phyloP scores from a whole-genome alignment of 2,113 vertebrate species.

The Cichladusa arquata region DNA sequence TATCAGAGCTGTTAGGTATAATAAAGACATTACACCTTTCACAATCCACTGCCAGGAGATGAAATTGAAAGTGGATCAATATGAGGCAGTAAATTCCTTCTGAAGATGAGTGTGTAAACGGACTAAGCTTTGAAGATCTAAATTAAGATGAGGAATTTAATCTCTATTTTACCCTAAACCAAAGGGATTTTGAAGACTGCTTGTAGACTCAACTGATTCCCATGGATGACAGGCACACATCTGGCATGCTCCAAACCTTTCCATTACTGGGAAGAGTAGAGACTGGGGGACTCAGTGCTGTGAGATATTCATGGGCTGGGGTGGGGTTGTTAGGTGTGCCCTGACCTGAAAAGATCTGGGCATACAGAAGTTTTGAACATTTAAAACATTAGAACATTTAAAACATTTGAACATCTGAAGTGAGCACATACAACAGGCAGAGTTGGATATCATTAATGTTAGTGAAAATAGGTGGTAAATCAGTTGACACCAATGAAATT shows the following conservation, averaged over 20 bases:
- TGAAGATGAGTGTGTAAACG: neutral
- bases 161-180: neutral
- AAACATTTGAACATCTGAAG: neutral
- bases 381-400: neutral
- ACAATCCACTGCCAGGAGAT: neutral
- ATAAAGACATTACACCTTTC: neutral
- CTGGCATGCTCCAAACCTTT: neutral
- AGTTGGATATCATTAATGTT: neutral
- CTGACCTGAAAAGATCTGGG: neutral
- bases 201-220: neutral
- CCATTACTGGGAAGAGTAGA: neutral
- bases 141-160: neutral
- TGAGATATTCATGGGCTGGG: neutral
- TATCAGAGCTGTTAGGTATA: neutral
- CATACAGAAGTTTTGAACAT: neutral
- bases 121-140: neutral
- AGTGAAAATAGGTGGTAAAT: neutral
- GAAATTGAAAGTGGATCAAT: neutral
- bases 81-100: neutral
- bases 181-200: neutral
- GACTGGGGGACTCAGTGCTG: neutral
- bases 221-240: neutral
- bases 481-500: neutral
- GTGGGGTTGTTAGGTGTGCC: no score
- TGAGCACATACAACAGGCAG: neutral